A percentile compares a stretch with the other conserved stretches of the same genome.
Conservation (phyloP, 2,113 vertebrate species). For the Orthonyx spaldingii region DNA sequence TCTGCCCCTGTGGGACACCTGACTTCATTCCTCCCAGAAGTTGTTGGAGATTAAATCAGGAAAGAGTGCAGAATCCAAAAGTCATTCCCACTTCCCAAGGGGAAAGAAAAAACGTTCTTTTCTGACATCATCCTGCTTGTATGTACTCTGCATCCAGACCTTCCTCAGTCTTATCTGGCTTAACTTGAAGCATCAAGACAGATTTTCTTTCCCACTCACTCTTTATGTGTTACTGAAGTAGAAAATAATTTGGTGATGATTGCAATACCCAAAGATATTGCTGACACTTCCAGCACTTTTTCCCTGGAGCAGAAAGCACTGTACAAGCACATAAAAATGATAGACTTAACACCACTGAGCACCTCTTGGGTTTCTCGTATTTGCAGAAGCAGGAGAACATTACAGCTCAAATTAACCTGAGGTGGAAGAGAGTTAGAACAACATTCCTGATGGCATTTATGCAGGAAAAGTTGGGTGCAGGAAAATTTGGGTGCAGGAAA, state of each 20-base stretch:
- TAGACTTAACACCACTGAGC: background rate
- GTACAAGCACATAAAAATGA: background rate
- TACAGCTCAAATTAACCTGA: background rate
- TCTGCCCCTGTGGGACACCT: background rate
- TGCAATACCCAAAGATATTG: background rate
- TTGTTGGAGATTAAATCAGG: background rate
- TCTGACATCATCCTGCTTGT: background rate
- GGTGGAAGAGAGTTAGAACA: background rate
- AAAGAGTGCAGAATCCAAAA: background rate
- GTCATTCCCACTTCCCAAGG: background rate
- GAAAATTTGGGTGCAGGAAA: background rate
- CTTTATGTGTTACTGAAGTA: background rate
- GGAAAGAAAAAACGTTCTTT: background rate
- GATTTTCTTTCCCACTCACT: background rate
- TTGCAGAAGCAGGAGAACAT: background rate
- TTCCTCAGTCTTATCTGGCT: background rate
- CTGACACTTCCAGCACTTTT: background rate
- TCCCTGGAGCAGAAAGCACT: background rate
- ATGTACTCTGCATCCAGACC: background rate
- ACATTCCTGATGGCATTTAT: rapidly evolving
- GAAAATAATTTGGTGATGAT: background rate
- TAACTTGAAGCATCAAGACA: background rate
- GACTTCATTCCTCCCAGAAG: background rate
- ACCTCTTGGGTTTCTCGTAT: background rate
- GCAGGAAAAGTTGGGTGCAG: background rate